Conservation (phyloP, 2,113 vertebrate species). For the Takifugu flavidus region DNA sequence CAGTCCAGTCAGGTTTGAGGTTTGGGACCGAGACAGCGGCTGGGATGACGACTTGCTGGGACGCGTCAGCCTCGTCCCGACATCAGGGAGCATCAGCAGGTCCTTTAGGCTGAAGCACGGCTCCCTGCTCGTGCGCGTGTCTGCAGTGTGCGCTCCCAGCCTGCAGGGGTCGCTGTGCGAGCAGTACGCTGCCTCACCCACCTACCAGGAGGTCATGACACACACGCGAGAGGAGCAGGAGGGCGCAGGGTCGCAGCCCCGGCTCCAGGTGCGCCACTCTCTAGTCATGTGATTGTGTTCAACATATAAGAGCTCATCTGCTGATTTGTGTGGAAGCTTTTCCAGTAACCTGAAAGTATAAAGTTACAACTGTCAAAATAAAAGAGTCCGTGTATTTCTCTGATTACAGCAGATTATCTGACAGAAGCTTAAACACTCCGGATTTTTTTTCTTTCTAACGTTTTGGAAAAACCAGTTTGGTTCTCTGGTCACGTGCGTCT, state of each 20-base stretch:
- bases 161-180: conserved; percentile 60
- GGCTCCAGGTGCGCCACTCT: neutral
- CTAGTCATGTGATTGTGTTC: no score
- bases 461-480: no score
- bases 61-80: neutral
- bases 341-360: no score
- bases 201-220: neutral
- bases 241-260: neutral
- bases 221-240: neutral
- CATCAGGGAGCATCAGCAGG: neutral
- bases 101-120: conserved; percentile 14
- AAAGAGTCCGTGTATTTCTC: no score
- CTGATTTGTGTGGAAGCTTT: no score
- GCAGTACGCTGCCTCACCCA: conserved; percentile 49
- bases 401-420: no score
- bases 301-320: no score
- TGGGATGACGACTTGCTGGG: conserved; percentile 32
- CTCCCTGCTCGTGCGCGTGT: neutral
- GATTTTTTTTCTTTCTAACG: no score
- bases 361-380: no score
- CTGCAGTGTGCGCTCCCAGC: conserved; percentile 53
- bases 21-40: conserved; percentile 26
- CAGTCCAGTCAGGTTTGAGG: conserved; percentile 13
- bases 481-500: no score
- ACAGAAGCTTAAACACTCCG: no score